phyloP scores from a whole-genome alignment of 2,888 invertebrate species.

The Lasioglossum leucozonium region DNA sequence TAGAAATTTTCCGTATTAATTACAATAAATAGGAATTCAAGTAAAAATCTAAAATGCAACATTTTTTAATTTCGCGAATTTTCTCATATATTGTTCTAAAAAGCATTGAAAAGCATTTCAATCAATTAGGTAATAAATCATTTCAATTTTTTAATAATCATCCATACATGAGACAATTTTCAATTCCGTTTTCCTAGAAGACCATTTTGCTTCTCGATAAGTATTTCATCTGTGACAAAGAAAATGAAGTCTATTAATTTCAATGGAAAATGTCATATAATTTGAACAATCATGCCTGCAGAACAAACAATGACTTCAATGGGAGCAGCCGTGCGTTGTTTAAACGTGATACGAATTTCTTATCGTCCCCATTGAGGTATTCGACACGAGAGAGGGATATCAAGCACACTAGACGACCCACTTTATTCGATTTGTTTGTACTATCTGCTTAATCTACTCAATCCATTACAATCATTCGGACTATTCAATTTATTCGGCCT shows the following conservation, averaged over 20 bases:
- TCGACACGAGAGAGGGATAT: constrained; percentile 41
- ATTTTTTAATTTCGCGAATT: too few species aligned
- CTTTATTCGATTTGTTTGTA: constrained; percentile 60
- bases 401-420: constrained; percentile 55
- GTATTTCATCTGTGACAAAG: background rate
- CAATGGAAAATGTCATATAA: background rate
- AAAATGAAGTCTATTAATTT: background rate
- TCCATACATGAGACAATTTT: too few species aligned
- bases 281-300: background rate
- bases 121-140: too few species aligned
- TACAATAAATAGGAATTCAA: too few species aligned
- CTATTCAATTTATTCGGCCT: constrained; percentile 51
- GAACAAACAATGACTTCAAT: background rate
- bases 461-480: constrained; percentile 53
- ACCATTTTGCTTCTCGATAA: too few species aligned
- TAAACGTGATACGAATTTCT: constrained; percentile 42
- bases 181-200: too few species aligned
- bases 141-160: too few species aligned
- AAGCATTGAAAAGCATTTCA: too few species aligned
- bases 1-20: too few species aligned
- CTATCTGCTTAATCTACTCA: constrained; percentile 59
- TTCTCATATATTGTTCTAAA: too few species aligned
- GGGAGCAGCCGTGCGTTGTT: constrained; percentile 28
- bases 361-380: constrained; percentile 41
- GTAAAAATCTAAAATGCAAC: too few species aligned